phyloP scores from a whole-genome alignment of 2,888 invertebrate species.

The Synanthedon tipuliformis region DNA sequence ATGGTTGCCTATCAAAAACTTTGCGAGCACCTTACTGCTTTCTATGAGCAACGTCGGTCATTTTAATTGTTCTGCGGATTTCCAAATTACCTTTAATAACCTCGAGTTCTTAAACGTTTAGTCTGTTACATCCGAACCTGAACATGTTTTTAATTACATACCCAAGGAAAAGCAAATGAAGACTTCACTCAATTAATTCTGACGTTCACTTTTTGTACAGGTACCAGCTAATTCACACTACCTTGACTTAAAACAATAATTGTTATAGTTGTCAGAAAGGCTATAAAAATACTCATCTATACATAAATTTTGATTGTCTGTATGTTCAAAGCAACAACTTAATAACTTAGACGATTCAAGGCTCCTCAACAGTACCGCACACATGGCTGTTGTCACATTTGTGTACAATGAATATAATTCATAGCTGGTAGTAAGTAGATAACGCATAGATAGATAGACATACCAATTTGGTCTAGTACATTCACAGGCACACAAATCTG shows the following conservation, averaged over 20 bases:
- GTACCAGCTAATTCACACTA: background rate
- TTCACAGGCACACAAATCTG: conserved; percentile 58
- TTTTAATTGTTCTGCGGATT: too few species aligned
- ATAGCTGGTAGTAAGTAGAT: conserved; percentile 29
- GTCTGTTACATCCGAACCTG: too few species aligned
- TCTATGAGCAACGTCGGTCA: too few species aligned
- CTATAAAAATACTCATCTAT: conserved; percentile 40
- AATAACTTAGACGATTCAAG: conserved; percentile 51
- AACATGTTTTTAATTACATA: too few species aligned
- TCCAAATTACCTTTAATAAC: too few species aligned
- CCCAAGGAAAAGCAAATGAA: too few species aligned
- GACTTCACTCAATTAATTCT: too few species aligned
- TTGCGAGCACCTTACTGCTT: too few species aligned
- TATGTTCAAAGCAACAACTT: conserved; percentile 50
- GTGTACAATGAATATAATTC: conserved; percentile 24
- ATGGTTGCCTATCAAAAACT: too few species aligned
- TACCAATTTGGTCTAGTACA: conserved; percentile 60
- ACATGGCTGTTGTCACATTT: conserved; percentile 24
- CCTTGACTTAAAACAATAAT: conserved; percentile 61
- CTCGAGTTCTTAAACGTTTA: too few species aligned
- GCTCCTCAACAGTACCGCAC: conserved; percentile 34
- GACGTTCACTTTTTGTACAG: background rate
- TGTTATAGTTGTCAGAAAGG: conserved; percentile 30
- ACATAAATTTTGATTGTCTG: conserved; percentile 50
- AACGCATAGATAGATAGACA: conserved; percentile 44